phyloP scores from a whole-genome alignment of 1,140 invertebrate species.

The Drosophila cardini region DNA sequence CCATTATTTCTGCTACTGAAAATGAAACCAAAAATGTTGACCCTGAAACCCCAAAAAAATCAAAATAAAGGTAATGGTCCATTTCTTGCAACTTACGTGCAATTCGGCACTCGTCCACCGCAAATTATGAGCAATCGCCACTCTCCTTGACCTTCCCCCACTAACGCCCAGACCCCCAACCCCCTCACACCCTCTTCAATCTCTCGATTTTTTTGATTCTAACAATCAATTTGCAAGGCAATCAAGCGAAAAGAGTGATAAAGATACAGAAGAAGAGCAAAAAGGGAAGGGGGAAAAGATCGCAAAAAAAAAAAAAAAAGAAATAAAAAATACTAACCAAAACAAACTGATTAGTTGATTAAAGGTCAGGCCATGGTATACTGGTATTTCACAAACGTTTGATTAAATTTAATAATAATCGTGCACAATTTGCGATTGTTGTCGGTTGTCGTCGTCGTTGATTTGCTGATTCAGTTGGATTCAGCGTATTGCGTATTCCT shows the following conservation, averaged over 20 bases:
- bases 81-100: slow-evolving; percentile 34
- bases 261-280: background rate
- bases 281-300: background rate
- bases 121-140: slow-evolving; percentile 3
- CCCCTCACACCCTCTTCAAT: background rate
- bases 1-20: background rate
- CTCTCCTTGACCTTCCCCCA: background rate
- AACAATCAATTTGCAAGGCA: slow-evolving; percentile 15
- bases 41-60: background rate
- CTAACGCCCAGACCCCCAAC: too few relatives aligned
- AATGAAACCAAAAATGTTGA: background rate
- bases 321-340: background rate
- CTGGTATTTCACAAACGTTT: slow-evolving; percentile 36
- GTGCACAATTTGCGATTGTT: slow-evolving; percentile 36
- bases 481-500: slow-evolving; percentile 13
- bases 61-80: slow-evolving; percentile 13
- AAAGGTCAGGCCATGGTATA: slow-evolving; percentile 27
- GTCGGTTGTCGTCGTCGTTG: background rate
- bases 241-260: background rate
- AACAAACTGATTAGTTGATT: slow-evolving; percentile 45
- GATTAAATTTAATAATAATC: slow-evolving; percentile 56
- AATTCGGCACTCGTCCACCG: slow-evolving; percentile 32
- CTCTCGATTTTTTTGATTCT: background rate
- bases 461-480: slow-evolving; percentile 1
- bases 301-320: slow-evolving; percentile 7